These are phyloP conservation scores for Eretmocerus hayati DNA, from an alignment of 2,888 invertebrate species.

Conservation along the genomic window DNA sequence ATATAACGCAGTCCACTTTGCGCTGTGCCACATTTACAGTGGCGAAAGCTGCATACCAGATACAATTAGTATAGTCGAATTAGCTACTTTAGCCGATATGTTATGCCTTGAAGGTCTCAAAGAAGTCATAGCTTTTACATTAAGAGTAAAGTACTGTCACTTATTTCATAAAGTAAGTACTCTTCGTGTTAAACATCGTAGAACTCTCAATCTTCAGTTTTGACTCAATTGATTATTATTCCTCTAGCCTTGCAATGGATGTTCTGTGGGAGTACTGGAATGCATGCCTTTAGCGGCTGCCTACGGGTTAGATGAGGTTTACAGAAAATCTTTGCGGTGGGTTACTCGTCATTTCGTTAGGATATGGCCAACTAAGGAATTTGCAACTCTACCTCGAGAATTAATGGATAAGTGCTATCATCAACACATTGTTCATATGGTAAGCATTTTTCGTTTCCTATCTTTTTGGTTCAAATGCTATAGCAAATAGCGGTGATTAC, in stretches of 20 bases:
- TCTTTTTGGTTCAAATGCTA: background rate
- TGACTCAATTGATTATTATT: background rate
- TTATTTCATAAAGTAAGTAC: slow-evolving; percentile 76
- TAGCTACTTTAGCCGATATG: slow-evolving; percentile 85
- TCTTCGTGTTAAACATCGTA: background rate
- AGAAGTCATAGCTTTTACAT: slow-evolving; percentile 81
- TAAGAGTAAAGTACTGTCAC: slow-evolving; percentile 86
- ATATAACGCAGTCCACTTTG: slow-evolving; percentile 81
- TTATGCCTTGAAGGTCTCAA: slow-evolving; percentile 84
- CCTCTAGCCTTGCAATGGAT: slow-evolving; percentile 79
- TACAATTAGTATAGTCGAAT: slow-evolving; percentile 75
- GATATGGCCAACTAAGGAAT: slow-evolving; percentile 87
- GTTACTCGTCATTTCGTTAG: slow-evolving; percentile 77
- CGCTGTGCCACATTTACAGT: slow-evolving; percentile 89
- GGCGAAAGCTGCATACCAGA: slow-evolving; percentile 85
- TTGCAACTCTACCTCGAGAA: slow-evolving; percentile 77
- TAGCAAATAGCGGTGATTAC: background rate
- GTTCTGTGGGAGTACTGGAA: slow-evolving; percentile 79
- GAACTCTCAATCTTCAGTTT: background rate
- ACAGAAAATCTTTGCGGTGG: slow-evolving; percentile 81
- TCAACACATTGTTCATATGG: slow-evolving; percentile 73
- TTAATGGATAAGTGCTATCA: slow-evolving; percentile 77
- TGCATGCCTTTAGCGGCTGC: slow-evolving; percentile 79
- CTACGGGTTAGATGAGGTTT: slow-evolving; percentile 81
- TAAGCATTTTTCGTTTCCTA: slow-evolving; percentile 34